phyloP scores from a whole-genome alignment of 2,113 vertebrate genomes.

The Oncorhynchus tshawytscha region DNA sequence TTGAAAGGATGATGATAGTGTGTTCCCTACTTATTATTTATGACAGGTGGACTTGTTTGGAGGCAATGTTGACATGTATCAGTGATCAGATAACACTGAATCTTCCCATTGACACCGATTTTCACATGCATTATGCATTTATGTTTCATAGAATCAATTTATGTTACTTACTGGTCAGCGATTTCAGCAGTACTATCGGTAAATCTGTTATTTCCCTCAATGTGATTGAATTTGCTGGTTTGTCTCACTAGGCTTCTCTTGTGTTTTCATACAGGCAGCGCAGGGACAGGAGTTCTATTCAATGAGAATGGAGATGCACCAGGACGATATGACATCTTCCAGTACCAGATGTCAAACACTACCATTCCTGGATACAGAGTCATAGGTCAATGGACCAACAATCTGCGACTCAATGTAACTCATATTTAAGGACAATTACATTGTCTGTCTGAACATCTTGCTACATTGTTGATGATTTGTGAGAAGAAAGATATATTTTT shows the following conservation, averaged over 20 bases:
- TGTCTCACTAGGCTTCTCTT: background rate
- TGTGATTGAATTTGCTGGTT: background rate
- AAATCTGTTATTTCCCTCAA: background rate
- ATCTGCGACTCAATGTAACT: slow-evolving; percentile 79
- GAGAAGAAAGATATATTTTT: too few species aligned
- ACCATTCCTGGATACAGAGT: slow-evolving; percentile 77
- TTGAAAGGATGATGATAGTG: background rate
- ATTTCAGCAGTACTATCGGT: background rate
- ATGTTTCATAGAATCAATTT: background rate
- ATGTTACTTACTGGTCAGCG: background rate
- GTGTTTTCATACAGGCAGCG: slow-evolving; percentile 75
- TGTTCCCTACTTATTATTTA: background rate
- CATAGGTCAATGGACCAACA: slow-evolving; percentile 89
- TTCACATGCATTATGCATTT: background rate
- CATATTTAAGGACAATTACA: background rate
- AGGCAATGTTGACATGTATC: too few species aligned
- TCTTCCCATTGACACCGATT: background rate
- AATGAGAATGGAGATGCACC: slow-evolving; percentile 91
- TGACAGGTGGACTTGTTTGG: too few species aligned
- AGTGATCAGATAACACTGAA: too few species aligned
- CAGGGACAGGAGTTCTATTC: slow-evolving; percentile 86
- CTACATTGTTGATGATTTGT: too few species aligned
- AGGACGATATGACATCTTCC: slow-evolving; percentile 92
- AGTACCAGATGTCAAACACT: slow-evolving; percentile 86
- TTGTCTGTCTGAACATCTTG: background rate